Percentiles rank a stretch among this genome's conserved stretches.
Evolutionary conservation across 2,888 invertebrate species (phyloP).

Genomic region (Gastracanthus pulcherrimus): DNA sequence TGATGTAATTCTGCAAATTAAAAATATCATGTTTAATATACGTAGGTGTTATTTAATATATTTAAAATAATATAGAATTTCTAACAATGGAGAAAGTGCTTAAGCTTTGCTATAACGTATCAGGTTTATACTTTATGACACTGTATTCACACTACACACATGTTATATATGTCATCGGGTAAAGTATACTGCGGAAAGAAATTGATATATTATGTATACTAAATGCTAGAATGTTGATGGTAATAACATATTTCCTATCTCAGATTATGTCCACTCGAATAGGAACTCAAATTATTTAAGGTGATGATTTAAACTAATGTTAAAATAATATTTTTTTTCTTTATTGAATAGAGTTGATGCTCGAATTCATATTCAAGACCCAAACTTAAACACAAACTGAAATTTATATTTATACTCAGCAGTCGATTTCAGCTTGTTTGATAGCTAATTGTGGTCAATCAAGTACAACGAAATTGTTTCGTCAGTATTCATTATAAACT

Average conservation of each 20-base stretch:
- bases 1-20: too few species aligned
- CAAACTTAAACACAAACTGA: too few species aligned
- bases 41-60: background rate
- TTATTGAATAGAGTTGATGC: too few species aligned
- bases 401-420: too few species aligned
- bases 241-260: background rate
- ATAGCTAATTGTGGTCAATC: too few species aligned
- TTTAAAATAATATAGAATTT: background rate
- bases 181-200: slow-evolving; percentile 1
- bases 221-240: background rate
- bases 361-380: too few species aligned
- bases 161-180: background rate
- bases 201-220: background rate
- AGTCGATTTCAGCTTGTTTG: too few species aligned
- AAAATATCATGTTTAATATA: background rate
- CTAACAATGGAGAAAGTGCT: slow-evolving; percentile 1
- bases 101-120: background rate
- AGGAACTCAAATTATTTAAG: too few species aligned
- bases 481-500: too few species aligned
- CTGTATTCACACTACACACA: background rate
- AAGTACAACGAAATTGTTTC: too few species aligned
- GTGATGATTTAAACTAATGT: too few species aligned
- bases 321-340: background rate
- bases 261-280: background rate
- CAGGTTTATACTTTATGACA: slow-evolving; percentile 9